Conservation (phyloP, 1,140 invertebrate genomes). For the Pseudomyrmex cubaensis region DNA sequence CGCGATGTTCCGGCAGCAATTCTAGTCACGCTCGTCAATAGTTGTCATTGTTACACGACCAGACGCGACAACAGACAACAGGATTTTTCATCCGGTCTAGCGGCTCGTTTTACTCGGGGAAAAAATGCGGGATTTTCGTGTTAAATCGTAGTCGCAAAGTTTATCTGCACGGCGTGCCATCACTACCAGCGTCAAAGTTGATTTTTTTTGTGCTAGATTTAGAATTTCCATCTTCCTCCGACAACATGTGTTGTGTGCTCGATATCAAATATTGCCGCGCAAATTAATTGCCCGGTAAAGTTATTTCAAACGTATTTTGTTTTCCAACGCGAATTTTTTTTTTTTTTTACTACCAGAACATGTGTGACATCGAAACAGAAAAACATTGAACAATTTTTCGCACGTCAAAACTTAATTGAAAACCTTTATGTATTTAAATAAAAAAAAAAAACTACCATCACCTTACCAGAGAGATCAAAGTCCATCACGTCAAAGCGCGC, state of each 20-base stretch:
- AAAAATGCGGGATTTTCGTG: background rate
- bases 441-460: background rate
- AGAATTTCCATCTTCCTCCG: background rate
- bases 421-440: too few relatives aligned
- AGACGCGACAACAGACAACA: slow-evolving; percentile 26
- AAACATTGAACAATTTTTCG: too few relatives aligned
- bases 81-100: slow-evolving; percentile 16
- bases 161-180: slow-evolving; percentile 9
- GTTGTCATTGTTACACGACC: slow-evolving; percentile 11
- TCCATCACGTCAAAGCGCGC: background rate
- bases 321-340: background rate
- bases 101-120: slow-evolving; percentile 23
- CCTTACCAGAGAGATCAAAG: slow-evolving; percentile 20
- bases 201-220: background rate
- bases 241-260: background rate
- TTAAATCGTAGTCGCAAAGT: slow-evolving; percentile 20
- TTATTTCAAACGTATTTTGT: slow-evolving; percentile 17
- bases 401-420: too few relatives aligned
- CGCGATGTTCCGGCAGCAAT: slow-evolving; percentile 12
- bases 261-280: background rate
- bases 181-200: background rate
- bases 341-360: too few relatives aligned
- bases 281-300: background rate
- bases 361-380: too few relatives aligned
- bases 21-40: slow-evolving; percentile 34